Conservation (phyloP, 1,140 invertebrate genomes). For the Trichomalopsis sarcophagae region DNA sequence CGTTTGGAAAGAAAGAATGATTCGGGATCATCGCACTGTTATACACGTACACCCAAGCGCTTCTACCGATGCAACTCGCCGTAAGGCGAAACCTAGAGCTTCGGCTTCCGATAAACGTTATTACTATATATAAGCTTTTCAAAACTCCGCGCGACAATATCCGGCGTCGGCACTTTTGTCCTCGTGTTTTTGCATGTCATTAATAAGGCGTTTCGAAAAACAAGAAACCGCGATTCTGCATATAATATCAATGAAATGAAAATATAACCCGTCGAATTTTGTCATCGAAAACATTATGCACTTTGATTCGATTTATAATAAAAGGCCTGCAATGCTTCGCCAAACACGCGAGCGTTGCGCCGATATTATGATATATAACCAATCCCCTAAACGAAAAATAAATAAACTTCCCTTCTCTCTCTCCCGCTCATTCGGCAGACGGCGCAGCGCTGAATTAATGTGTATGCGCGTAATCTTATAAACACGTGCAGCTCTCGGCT, state of each 20-base stretch:
- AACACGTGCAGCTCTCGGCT: background rate
- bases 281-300: no score
- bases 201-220: background rate
- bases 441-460: background rate
- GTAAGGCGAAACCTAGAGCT: background rate
- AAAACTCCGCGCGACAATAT: background rate
- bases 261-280: background rate
- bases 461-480: constrained; percentile 32
- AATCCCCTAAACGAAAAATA: background rate
- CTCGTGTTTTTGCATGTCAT: background rate
- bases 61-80: background rate
- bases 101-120: background rate
- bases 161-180: background rate
- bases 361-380: no score
- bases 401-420: background rate
- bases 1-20: no score
- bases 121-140: background rate
- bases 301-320: no score
- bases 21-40: no score
- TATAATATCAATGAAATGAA: constrained; percentile 17
- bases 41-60: no score
- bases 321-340: no score
- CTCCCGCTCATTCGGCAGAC: background rate
- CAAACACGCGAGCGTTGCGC: no score
- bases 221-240: background rate